A percentile compares a stretch with the other conserved stretches of the same genome.
phyloP scores from a whole-genome alignment of 2,113 vertebrate species.

The Plectropomus leopardus region DNA sequence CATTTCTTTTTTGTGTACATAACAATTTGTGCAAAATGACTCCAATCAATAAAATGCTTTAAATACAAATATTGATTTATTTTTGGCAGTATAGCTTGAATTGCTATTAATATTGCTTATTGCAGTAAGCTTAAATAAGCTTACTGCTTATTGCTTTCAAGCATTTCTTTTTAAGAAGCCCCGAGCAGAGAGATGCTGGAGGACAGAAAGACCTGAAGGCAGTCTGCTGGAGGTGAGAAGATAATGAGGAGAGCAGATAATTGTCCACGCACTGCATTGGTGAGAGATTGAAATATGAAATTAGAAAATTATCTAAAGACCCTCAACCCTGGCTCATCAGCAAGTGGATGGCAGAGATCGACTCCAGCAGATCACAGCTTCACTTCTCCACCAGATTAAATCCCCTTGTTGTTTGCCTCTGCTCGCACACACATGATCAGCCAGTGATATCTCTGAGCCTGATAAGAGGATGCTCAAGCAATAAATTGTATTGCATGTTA shows the following conservation, averaged over 20 bases:
- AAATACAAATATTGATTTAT: no score
- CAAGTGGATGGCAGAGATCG: no score
- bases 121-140: no score
- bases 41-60: no score
- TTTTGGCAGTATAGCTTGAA: no score
- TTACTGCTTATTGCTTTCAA: no score
- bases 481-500: background rate
- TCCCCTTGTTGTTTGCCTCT: background rate
- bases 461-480: conserved; percentile 6
- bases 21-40: no score
- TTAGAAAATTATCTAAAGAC: background rate
- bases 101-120: no score
- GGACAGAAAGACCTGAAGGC: background rate
- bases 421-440: conserved; percentile 8
- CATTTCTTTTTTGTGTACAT: no score
- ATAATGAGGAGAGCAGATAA: background rate
- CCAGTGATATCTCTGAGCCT: background rate
- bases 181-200: background rate
- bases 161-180: no score
- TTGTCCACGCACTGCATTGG: background rate
- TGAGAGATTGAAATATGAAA: background rate
- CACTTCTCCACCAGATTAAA: background rate
- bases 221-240: background rate
- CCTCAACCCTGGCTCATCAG: background rate
- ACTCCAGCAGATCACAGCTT: background rate